These are phyloP conservation scores for Tipula helvola DNA, from an alignment of 2,888 invertebrate species.

Conservation along the genomic window DNA sequence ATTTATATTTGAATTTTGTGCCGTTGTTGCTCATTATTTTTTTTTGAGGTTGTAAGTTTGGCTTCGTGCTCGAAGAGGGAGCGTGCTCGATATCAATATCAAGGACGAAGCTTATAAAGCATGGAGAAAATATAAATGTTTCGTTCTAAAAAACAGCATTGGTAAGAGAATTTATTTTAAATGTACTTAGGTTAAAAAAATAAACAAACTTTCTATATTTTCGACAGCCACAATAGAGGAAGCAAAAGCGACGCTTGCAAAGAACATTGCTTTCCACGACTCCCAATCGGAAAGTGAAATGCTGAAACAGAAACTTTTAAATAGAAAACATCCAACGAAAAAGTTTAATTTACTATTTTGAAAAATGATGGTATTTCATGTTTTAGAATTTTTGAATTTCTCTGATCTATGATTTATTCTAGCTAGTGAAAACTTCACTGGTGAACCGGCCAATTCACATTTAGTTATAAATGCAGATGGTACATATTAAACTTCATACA, in stretches of 20 bases:
- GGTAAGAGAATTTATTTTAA: background rate
- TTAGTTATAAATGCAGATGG: background rate
- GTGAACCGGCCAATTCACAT: background rate
- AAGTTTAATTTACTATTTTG: background rate
- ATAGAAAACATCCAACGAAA: background rate
- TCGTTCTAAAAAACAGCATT: background rate
- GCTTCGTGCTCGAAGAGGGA: too few relatives aligned
- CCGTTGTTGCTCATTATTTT: too few relatives aligned
- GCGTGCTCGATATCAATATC: background rate
- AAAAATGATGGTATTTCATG: background rate
- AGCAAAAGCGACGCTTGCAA: too few relatives aligned
- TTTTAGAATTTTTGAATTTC: background rate
- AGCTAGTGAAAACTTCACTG: background rate
- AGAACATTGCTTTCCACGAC: background rate
- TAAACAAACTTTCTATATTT: too few relatives aligned
- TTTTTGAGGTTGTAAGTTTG: too few relatives aligned
- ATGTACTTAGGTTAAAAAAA: background rate
- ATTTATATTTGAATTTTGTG: too few relatives aligned
- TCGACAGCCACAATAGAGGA: too few relatives aligned
- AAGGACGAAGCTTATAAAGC: background rate
- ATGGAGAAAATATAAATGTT: background rate
- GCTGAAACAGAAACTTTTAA: background rate
- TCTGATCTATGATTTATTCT: background rate
- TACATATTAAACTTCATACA: background rate
- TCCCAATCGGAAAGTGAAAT: background rate